Base-by-base conservation (phyloP, 2,113 vertebrate species). In the Cisticola juncidis region DNA sequence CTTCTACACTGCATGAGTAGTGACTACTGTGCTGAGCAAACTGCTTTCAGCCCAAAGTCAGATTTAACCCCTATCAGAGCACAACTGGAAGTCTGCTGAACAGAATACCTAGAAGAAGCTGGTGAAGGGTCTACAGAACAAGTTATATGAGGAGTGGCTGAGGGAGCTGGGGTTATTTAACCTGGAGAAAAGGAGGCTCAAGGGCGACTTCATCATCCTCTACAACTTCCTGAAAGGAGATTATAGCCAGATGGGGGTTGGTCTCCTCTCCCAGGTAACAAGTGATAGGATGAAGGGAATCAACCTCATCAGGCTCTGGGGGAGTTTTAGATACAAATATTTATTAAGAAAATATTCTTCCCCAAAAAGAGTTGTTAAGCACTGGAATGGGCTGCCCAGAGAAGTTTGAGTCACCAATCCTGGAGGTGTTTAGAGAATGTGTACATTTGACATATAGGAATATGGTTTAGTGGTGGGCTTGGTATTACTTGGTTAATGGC, bases 371-470 rank as follows among this genome's bases (percentile, higher is more conserved):
- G 16, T 45, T 53, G 5, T 68, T 33, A 40, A 68, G 16, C 20
- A 66, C 14, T 53, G 29, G 38, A 47, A 26, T 24, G 40, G n/a
- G 16, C 25, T 74, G 11, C 13, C 16, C 21, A 69, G 29, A 20
- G n/a, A 61, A 69, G 29, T 42, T 5, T 33, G 19, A 40, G 25
- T 35, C 14, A 19, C 29, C 24, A 68, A 12, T 15, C 29, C 29
- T 31, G 21, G 8, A 35, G 8, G 4, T 35, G 13, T 40, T 61
- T 40, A 23, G 10, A n/a, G 45, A 36, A 31, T 47, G 8, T 26
- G 6, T 35, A 11, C 4, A 16, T 40, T 53, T 47, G 29, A 61
- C 0, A 0, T 5, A 6, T 31, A 61, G 8, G n/a, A 54, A 35
- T 5, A 19, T 26, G 25, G 6, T 47, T 76, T 54, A 54, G 11